Percentiles rank a stretch among this genome's conserved stretches.
Conservation (phyloP, 1,140 invertebrate genomes). For the Papilio xuthus region DNA sequence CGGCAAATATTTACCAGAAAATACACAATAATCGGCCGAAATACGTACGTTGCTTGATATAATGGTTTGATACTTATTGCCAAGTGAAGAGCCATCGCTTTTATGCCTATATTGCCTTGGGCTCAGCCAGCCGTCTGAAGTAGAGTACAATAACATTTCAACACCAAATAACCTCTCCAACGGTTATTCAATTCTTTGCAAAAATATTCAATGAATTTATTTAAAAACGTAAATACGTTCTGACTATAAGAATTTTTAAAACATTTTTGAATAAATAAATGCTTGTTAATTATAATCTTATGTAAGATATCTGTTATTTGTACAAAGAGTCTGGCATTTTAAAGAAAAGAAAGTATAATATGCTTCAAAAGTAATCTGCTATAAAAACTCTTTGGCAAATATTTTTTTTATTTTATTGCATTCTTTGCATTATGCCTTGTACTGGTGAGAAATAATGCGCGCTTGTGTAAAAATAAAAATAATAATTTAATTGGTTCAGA, state of each 20-base stretch:
- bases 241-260: no score
- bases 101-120: constrained; percentile 24
- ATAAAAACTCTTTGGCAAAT: no score
- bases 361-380: no score
- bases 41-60: neutral
- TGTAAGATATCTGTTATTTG: no score
- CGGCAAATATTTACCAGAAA: neutral
- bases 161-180: constrained; percentile 8
- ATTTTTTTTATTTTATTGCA: no score
- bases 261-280: no score
- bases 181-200: neutral
- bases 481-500: neutral
- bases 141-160: constrained; percentile 14
- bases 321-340: no score
- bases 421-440: no score
- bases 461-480: neutral
- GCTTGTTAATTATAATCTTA: no score
- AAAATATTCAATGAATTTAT: neutral
- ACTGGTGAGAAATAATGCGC: neutral
- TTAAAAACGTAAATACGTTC: neutral
- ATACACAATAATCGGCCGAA: neutral
- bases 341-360: no score
- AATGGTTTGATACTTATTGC: constrained; percentile 9
- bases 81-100: constrained; percentile 19
- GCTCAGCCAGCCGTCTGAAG: constrained; percentile 11